Evolutionary conservation across 2,888 invertebrate species (phyloP), one percentile per base, ranked within the genome.

Genomic region (Emmelina monodactyla): DNA sequence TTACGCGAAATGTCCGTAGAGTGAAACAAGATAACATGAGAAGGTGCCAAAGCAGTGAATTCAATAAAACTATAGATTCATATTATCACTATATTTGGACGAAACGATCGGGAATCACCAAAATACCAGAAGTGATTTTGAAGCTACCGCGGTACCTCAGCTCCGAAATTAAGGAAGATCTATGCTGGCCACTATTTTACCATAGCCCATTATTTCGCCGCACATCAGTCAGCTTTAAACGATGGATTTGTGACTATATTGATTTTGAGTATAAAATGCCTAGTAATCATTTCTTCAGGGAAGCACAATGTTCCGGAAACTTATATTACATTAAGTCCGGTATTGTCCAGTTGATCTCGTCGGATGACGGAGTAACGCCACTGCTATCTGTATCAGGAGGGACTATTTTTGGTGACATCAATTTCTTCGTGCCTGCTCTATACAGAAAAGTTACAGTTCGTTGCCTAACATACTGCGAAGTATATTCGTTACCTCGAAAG

Each of bases 391-490:
- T 72, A 2, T 61, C 69, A 1, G 49, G 62, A 41, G 73, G 73
- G 1, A 70, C 72, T 5, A 41, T 73, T 37, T 60, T 73, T 42
- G 73, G 73, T 3, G 73, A 72, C 39, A 50, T 66, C 1, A 58
- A 53, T 46, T 73, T 69, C 39, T 51, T 53, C 16, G 22, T 65
- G 12, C 61, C 66, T 10, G 58, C 55, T 2, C 28, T 44, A 1
- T 55, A 50, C 34, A 56, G 56, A 31, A 62, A 58, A 35, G 43
- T 56, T 3, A 38, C 40, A 1, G 53, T 60, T 2, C 57, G 58
- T 2, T 72, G 73, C 38, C 53, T 72, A 1, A 71, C 71, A 0
- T 70, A 68, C 38, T 72, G 71, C 37, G 73, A 73, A 54, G 51
- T 68, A 2, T 45, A 60, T 22, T 55, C 46, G 38, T 33, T 69